These are phyloP conservation scores for Artibeus jamaicensis DNA, from an alignment of 2,797 vertebrate genomes.

Conservation along the genomic window DNA sequence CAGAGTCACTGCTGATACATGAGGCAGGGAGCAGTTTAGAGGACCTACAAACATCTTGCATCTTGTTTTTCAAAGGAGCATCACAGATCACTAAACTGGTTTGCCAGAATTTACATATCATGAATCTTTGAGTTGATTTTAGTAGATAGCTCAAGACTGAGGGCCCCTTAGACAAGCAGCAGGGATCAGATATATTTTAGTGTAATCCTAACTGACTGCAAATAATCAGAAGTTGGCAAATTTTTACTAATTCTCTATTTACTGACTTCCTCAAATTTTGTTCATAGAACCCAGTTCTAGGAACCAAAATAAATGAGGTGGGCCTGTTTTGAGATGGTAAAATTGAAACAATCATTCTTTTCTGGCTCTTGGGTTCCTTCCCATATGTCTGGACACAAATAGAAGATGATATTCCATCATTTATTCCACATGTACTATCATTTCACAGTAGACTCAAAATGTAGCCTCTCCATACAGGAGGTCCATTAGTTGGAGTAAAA, in stretches of 20 bases:
- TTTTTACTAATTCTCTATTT: constrained; percentile 49
- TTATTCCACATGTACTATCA: constrained; percentile 29
- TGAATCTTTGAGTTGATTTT: constrained; percentile 53
- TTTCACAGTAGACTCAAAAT: constrained; percentile 42
- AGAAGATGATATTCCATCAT: not conserved
- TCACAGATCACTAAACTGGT: constrained; percentile 9
- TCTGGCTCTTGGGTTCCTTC: constrained; percentile 28
- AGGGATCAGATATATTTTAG: constrained; percentile 34
- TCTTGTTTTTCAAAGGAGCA: constrained; percentile 31
- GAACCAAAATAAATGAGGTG: constrained; percentile 42
- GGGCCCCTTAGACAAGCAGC: constrained; percentile 40
- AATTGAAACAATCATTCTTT: not conserved
- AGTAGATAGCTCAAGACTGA: constrained; percentile 42
- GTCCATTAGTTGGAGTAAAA: constrained; percentile 25
- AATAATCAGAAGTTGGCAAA: constrained; percentile 47
- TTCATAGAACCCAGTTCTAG: constrained; percentile 14
- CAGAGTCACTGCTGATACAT: constrained; percentile 35
- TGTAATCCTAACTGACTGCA: constrained; percentile 35
- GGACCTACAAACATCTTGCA: not conserved
- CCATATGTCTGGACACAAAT: not conserved
- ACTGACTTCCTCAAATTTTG: constrained; percentile 46
- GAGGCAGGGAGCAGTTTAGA: constrained; percentile 7
- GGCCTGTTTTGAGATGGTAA: constrained; percentile 24
- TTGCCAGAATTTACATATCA: constrained; percentile 35
- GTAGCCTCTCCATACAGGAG: constrained; percentile 1